These are phyloP conservation scores for Hydropotes inermis DNA, from an alignment of 2,113 vertebrate species.

Conservation along the genomic window DNA sequence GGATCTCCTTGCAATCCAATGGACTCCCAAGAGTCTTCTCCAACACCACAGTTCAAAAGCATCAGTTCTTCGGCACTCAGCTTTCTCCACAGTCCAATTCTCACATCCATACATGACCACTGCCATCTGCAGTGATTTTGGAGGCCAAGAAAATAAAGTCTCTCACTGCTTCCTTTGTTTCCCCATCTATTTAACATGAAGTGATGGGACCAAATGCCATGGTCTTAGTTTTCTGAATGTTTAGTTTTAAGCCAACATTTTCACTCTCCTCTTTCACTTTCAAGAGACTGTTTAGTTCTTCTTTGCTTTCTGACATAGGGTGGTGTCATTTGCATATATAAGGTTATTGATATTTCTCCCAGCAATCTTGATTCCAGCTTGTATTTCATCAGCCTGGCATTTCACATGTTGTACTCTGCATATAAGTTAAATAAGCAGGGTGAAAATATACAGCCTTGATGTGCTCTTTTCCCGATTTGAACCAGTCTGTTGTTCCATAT, in stretches of 20 bases:
- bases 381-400: background rate
- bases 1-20: background rate
- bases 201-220: background rate
- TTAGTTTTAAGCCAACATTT: background rate
- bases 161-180: background rate
- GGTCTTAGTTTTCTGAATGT: background rate
- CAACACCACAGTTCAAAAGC: background rate
- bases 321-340: background rate
- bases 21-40: background rate
- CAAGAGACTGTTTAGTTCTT: background rate
- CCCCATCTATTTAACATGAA: background rate
- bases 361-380: background rate
- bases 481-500: background rate
- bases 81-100: background rate
- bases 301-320: background rate
- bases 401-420: background rate
- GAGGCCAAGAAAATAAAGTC: background rate
- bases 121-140: background rate
- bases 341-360: background rate
- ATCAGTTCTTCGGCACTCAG: accelerated
- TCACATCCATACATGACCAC: background rate
- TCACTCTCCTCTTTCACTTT: background rate
- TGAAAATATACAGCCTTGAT: background rate
- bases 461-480: background rate
- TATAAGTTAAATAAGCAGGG: background rate